These are phyloP conservation scores for Dryococelus australis DNA, from an alignment of 2,888 invertebrate genomes.

Conservation along the genomic window DNA sequence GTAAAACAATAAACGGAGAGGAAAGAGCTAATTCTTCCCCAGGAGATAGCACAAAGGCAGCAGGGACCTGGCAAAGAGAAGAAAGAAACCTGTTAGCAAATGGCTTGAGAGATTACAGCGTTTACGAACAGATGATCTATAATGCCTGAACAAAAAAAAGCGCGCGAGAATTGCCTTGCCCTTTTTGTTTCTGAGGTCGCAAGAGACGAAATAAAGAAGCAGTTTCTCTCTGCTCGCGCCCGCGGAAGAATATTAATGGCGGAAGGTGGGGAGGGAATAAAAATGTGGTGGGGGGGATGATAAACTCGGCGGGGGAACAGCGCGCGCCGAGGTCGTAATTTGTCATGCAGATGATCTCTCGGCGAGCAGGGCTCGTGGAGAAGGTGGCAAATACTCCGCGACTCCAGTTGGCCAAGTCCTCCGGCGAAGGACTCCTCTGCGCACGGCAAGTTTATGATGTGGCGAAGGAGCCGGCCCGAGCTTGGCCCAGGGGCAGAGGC, in stretches of 20 bases:
- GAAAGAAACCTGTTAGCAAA: neutral
- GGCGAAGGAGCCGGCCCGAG: too few relatives aligned
- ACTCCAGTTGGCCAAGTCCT: too few relatives aligned
- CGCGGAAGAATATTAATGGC: constrained; percentile 9
- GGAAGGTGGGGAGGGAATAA: neutral
- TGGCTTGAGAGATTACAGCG: constrained; percentile 2
- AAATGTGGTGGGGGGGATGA: neutral
- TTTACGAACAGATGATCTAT: constrained; percentile 6
- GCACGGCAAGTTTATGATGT: too few relatives aligned
- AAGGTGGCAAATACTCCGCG: too few relatives aligned
- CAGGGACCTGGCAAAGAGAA: neutral
- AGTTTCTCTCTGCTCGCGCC: neutral
- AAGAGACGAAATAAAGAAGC: neutral
- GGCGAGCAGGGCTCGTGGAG: neutral
- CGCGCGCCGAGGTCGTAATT: neutral
- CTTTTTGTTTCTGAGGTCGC: neutral
- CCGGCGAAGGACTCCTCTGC: too few relatives aligned
- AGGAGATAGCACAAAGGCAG: neutral
- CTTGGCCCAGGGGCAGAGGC: too few relatives aligned
- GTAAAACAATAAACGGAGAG: too few relatives aligned
- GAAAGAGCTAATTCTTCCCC: neutral
- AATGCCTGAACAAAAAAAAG: neutral
- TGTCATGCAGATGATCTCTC: neutral
- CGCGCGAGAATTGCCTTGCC: neutral
- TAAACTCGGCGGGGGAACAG: neutral